These are phyloP conservation scores for Acipenser ruthenus DNA, from an alignment of 2,797 vertebrate species.

Conservation along the genomic window DNA sequence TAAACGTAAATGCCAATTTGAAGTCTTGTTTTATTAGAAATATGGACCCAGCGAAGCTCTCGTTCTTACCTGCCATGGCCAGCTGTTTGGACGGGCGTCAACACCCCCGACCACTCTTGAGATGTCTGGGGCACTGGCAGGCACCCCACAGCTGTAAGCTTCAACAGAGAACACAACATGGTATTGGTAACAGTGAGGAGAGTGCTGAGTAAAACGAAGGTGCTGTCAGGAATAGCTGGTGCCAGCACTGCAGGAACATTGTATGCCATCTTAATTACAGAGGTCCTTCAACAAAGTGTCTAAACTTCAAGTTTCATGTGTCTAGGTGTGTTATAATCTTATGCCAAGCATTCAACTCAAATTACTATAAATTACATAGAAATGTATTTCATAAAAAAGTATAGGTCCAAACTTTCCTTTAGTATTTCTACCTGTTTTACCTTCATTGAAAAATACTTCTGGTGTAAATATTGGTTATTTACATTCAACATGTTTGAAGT, in stretches of 20 bases:
- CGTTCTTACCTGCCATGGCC: slow-evolving; percentile 84
- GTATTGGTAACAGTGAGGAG: too few species aligned
- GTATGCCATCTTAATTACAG: not conserved
- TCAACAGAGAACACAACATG: slow-evolving; percentile 22
- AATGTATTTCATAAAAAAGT: too few species aligned
- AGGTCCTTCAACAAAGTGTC: not conserved
- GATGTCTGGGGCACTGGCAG: slow-evolving; percentile 47
- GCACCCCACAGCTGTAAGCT: slow-evolving; percentile 78
- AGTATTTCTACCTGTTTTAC: too few species aligned
- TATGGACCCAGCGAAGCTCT: not conserved
- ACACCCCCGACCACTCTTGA: slow-evolving; percentile 73
- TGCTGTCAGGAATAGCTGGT: not conserved
- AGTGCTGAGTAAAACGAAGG: not conserved
- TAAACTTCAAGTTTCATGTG: not conserved
- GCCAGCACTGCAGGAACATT: not conserved
- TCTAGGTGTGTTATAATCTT: too few species aligned
- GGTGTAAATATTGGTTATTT: too few species aligned
- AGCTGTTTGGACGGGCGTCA: slow-evolving; percentile 63
- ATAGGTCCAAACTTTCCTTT: too few species aligned
- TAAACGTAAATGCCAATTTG: not conserved
- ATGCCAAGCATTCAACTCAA: too few species aligned
- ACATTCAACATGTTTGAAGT: too few species aligned
- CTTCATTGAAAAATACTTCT: too few species aligned
- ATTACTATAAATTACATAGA: too few species aligned
- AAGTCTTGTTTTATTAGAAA: not conserved